Percentiles rank a stretch among this genome's conserved stretches.
phyloP scores from a whole-genome alignment of 2,113 vertebrate species.

The Nothoprocta perdicaria region DNA sequence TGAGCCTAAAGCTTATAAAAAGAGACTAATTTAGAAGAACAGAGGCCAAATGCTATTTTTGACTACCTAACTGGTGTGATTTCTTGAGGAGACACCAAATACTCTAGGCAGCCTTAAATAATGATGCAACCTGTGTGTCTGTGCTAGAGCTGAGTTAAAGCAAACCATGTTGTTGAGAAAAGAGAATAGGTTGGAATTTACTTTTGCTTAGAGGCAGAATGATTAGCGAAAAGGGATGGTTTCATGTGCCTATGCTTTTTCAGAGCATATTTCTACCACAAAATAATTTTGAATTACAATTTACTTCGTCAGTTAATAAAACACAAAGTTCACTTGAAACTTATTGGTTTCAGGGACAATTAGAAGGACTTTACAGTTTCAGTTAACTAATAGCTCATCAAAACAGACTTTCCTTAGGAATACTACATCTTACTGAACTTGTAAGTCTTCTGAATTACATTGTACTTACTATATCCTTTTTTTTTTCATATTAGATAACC shows the following conservation, averaged over 20 bases:
- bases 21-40: background rate
- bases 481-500: background rate
- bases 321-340: background rate
- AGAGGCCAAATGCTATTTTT: background rate
- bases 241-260: background rate
- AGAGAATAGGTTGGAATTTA: background rate
- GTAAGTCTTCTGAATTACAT: background rate
- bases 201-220: background rate
- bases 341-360: background rate
- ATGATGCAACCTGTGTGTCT: background rate
- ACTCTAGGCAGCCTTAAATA: background rate
- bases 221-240: background rate
- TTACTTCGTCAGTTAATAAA: background rate
- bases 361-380: background rate
- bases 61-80: background rate
- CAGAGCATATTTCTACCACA: background rate
- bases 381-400: background rate
- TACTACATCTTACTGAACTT: background rate
- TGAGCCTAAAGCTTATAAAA: background rate
- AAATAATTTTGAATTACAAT: background rate
- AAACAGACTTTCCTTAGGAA: background rate
- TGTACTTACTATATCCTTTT: background rate
- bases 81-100: background rate
- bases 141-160: background rate
- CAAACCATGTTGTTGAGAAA: accelerated